phyloP scores from a whole-genome alignment of 2,888 invertebrate species.

The Kuschelorhynchus macadamiae region DNA sequence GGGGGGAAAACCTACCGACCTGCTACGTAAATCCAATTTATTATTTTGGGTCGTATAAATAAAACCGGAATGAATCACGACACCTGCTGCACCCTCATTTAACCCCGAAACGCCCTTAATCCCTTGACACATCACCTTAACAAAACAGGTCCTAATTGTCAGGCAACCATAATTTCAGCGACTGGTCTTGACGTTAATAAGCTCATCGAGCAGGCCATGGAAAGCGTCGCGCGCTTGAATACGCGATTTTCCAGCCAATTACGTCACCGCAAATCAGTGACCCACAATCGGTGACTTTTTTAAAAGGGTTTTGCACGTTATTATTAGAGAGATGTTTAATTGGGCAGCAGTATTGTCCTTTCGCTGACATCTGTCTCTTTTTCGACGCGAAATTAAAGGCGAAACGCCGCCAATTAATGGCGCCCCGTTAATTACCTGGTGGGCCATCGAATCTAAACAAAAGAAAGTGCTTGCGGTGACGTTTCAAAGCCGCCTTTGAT shows the following conservation, averaged over 20 bases:
- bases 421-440: conserved; percentile 29
- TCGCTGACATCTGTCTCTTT: conserved; percentile 34
- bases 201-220: conserved; percentile 36
- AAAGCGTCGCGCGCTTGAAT: conserved; percentile 22
- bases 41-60: background rate
- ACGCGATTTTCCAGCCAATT: conserved; percentile 44
- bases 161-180: conserved; percentile 33
- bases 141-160: conserved; percentile 43
- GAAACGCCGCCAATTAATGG: conserved; percentile 33
- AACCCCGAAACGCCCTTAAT: conserved; percentile 26
- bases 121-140: conserved; percentile 43
- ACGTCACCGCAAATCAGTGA: conserved; percentile 37
- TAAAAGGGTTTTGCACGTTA: conserved; percentile 30
- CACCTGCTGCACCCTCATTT: conserved; percentile 22
- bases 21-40: background rate
- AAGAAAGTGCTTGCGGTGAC: conserved; percentile 19
- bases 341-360: conserved; percentile 33
- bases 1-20: no score
- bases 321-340: conserved; percentile 34
- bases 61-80: conserved; percentile 1
- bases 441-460: conserved; percentile 30
- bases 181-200: conserved; percentile 46
- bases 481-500: conserved; percentile 28
- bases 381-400: conserved; percentile 27
- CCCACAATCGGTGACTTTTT: conserved; percentile 41